phyloP scores from a whole-genome alignment of 2,113 vertebrate species.

The Rattus norvegicus region GRCr8 NC_086020.1:217757001-217757500 shows the following conservation, averaged over 20 bases:
- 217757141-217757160: neutral
- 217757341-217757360: neutral
- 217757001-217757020: neutral
- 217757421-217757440: conserved; percentile 13
- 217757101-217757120: neutral
- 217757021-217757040: neutral
- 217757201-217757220: conserved; percentile 29
- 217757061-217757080: neutral
- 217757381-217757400: neutral
- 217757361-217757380: neutral
- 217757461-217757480: neutral
- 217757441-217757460: neutral
- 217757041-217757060: neutral
- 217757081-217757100: neutral
- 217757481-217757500: neutral
- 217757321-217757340: neutral
- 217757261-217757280: neutral
- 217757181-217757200: neutral
- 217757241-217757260: neutral
- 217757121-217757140: no score
- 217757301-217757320: neutral
- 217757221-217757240: neutral
- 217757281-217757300: neutral
- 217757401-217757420: neutral
- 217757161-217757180: neutral